A percentile compares a stretch with the other conserved stretches of the same genome.
Evolutionary conservation across 2,888 invertebrate genomes (phyloP).

Genomic region (Crioceris asparagi): DNA sequence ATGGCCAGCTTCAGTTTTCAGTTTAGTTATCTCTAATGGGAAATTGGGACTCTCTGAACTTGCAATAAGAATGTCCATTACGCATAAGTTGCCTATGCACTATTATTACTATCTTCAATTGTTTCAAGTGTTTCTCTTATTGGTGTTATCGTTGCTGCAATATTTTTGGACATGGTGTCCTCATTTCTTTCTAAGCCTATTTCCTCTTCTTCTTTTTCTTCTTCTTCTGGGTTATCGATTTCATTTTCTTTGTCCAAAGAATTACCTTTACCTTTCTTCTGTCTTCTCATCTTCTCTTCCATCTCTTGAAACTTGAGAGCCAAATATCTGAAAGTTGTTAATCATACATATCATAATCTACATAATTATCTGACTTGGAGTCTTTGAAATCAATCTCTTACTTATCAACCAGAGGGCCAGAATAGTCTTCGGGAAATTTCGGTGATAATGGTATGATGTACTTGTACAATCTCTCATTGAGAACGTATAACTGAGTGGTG

Average conservation of each 20-base stretch:
- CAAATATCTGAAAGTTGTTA: slow-evolving; percentile 50
- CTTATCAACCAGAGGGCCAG: slow-evolving; percentile 79
- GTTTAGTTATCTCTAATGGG: too few relatives aligned
- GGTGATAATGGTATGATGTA: slow-evolving; percentile 78
- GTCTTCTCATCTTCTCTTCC: slow-evolving; percentile 67
- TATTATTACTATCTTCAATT: slow-evolving; percentile 15
- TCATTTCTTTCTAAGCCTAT: neutral
- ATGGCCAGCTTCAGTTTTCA: too few relatives aligned
- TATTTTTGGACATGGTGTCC: slow-evolving; percentile 6
- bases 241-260: slow-evolving; percentile 27
- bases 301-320: slow-evolving; percentile 77
- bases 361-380: too few relatives aligned
- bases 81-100: too few relatives aligned
- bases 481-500: slow-evolving; percentile 74
- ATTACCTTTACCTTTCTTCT: slow-evolving; percentile 46
- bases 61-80: too few relatives aligned
- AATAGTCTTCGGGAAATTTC: slow-evolving; percentile 83
- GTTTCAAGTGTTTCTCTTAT: slow-evolving; percentile 16
- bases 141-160: slow-evolving; percentile 3
- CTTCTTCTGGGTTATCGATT: slow-evolving; percentile 23
- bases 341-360: neutral
- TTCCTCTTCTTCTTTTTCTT: slow-evolving; percentile 14
- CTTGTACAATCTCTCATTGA: slow-evolving; percentile 81
- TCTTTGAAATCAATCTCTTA: too few relatives aligned
- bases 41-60: too few relatives aligned